Conservation (phyloP, 2,888 invertebrate species). For the Erebia aethiops region DNA sequence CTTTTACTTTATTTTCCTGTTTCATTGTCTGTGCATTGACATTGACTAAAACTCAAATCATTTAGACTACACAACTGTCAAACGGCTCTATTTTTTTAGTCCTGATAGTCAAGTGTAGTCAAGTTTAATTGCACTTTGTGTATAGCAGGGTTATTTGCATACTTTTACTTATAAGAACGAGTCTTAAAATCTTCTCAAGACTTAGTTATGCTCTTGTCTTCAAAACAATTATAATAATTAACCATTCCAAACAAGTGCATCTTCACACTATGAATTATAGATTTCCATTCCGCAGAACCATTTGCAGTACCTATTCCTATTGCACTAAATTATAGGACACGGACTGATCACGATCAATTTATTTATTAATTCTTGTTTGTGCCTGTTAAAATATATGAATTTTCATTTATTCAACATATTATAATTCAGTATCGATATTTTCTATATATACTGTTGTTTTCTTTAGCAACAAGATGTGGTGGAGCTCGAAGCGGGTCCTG, state of each 20-base stretch:
- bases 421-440: constrained; percentile 1
- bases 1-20: constrained; percentile 64
- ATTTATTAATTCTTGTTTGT: background rate
- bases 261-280: background rate
- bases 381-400: constrained; percentile 1
- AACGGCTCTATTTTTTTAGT: background rate
- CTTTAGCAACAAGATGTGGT: constrained; percentile 84
- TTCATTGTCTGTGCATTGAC: constrained; percentile 56
- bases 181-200: background rate
- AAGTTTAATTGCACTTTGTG: background rate
- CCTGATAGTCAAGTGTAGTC: constrained; percentile 1
- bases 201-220: no score
- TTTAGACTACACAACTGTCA: background rate
- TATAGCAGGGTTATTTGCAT: background rate
- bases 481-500: constrained; percentile 87
- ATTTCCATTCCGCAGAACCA: background rate
- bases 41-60: background rate
- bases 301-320: background rate
- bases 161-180: no score
- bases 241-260: background rate
- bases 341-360: background rate
- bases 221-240: background rate
- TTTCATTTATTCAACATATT: background rate
- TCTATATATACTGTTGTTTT: constrained; percentile 27
- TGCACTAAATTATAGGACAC: background rate